Conservation (phyloP, 2,797 vertebrate species). For the Peromyscus melanophrys region DNA sequence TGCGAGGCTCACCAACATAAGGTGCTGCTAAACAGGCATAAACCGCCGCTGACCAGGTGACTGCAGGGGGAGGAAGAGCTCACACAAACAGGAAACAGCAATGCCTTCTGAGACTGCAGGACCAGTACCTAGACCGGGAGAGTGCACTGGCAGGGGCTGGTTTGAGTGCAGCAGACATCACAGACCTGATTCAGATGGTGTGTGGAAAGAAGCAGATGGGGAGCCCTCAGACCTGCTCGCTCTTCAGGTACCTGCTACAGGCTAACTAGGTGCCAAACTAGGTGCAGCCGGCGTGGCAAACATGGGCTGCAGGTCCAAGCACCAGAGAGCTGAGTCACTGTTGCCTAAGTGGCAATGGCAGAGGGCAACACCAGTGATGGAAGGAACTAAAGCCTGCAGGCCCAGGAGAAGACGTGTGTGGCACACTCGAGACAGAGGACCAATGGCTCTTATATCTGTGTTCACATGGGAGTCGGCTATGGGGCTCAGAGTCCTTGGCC, state of each 20-base stretch:
- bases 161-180: background rate
- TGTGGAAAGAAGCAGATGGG: background rate
- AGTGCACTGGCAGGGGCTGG: background rate
- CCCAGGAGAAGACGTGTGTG: background rate
- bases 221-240: background rate
- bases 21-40: background rate
- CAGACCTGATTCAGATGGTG: background rate
- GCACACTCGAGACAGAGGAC: background rate
- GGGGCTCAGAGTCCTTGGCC: background rate
- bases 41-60: background rate
- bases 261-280: background rate
- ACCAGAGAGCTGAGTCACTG: background rate
- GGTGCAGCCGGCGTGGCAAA: background rate
- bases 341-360: background rate
- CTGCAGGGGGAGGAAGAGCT: background rate
- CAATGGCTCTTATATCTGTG: background rate
- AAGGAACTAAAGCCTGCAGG: background rate
- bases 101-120: background rate
- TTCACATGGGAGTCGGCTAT: background rate
- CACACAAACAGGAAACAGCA: background rate
- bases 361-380: background rate
- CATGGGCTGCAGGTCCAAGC: background rate
- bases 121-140: background rate
- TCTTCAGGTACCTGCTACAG: background rate
- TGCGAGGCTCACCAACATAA: background rate